Evolutionary conservation across 2,888 invertebrate species (phyloP), one percentile per base, ranked within the genome.

Genomic region (Podabrus alpinus): DNA sequence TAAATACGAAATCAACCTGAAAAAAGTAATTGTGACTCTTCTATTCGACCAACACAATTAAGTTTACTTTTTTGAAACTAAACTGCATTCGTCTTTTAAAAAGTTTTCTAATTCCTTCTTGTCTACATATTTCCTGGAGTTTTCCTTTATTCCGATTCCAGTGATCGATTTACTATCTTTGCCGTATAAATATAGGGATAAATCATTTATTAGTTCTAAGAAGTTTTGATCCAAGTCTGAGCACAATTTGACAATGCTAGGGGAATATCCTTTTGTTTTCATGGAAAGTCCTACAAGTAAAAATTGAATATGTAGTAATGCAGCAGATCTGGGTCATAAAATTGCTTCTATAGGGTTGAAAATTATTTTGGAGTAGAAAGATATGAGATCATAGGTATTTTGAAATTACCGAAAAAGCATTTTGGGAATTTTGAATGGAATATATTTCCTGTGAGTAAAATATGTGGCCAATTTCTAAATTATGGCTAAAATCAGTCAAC

Each of bases 241-340:
- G 80, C 94, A 94, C 0, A 95, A 89, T 82, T 91, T 90, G 66
- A 95, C 93, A 60, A 96, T 88, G 17, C 91, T 91, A 0, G 91
- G 91, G 0, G 94, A 94, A 86, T 92, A 95, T 0, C 96, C 96
- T 80, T 92, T 92, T 3, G 94, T 93, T 88, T 96, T 96, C 89
- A 94, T 93, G 0, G 92, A 88, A 86, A 95, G 84, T 4, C 84
- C 86, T 85, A 68, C 16, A 80, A 76, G 29, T 16, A 15, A 17
- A 17, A 25, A 15, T 60, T 16, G 7, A 17, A 25, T 64, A 15
- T 59, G 45, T 64, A 59, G 9, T 24, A 24, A 1, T 45, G 11
- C 13, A 29, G 29, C 11, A 13, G 29, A 13, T 29, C 29, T 29
- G 29, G 10, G 3, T 11, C 2, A 2, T 11, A 29, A 13, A 29